Conservation (phyloP, 1,140 invertebrate species). For the Oedothorax gibbosus region DNA sequence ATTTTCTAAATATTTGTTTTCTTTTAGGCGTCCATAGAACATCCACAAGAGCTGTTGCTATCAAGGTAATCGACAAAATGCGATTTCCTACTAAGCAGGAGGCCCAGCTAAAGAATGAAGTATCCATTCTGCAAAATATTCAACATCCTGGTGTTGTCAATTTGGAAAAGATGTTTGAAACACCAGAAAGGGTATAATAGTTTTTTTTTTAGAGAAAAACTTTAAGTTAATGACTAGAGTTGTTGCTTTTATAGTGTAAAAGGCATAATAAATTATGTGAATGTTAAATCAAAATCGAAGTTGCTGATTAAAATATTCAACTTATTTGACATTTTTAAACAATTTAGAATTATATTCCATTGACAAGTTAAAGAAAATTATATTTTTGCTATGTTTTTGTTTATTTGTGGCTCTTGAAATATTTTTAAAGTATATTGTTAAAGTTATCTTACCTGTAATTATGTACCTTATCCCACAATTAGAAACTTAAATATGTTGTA, state of each 20-base stretch:
- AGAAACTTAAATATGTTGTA: too few relatives aligned
- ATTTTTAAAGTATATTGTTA: too few relatives aligned
- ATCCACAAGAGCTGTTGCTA: constrained; percentile 88
- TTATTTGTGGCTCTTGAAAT: too few relatives aligned
- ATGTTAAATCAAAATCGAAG: too few relatives aligned
- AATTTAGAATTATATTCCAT: too few relatives aligned
- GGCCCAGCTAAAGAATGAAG: constrained; percentile 98
- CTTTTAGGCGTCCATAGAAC: constrained; percentile 77
- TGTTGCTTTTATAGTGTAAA: too few relatives aligned
- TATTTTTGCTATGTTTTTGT: too few relatives aligned
- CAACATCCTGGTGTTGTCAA: constrained; percentile 80
- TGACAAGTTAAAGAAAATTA: too few relatives aligned
- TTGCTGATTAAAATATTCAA: neutral
- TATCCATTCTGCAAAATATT: constrained; percentile 95
- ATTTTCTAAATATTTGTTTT: neutral
- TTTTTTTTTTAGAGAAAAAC: neutral
- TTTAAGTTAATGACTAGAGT: too few relatives aligned
- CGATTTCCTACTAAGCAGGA: constrained; percentile 99
- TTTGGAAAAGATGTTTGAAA: constrained; percentile 98
- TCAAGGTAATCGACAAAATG: constrained; percentile 94
- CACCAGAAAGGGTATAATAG: constrained; percentile 78
- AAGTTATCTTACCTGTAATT: too few relatives aligned
- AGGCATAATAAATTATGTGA: too few relatives aligned
- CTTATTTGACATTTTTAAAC: neutral
- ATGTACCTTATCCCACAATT: too few relatives aligned